Percentiles rank a stretch among this genome's conserved stretches.
phyloP scores from a whole-genome alignment of 2,888 invertebrate species.

The Deroplatys truncata region DNA sequence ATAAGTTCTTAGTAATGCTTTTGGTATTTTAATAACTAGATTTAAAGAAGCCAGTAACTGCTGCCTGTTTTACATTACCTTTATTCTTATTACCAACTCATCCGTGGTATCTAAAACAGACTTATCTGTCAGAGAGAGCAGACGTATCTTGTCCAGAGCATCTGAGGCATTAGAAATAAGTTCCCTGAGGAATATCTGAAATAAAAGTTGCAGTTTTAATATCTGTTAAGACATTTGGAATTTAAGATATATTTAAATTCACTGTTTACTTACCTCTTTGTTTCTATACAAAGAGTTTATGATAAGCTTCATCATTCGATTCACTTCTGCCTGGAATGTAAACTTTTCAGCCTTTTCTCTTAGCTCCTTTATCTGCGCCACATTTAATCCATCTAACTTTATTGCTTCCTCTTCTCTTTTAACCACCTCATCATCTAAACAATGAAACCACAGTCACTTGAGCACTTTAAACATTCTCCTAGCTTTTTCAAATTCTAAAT shows the following conservation, averaged over 20 bases:
- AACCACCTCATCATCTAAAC: conserved; percentile 82
- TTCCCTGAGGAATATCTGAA: conserved; percentile 87
- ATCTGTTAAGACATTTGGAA: not conserved
- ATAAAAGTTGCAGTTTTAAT: not conserved
- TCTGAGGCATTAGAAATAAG: conserved; percentile 99
- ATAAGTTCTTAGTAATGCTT: too few species aligned
- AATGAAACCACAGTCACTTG: not conserved
- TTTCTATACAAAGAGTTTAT: conserved; percentile 99
- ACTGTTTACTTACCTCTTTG: conserved; percentile 69
- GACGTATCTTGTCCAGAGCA: conserved; percentile 95
- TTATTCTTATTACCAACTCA: conserved; percentile 86
- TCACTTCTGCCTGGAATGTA: conserved; percentile 96
- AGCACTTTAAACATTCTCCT: not conserved
- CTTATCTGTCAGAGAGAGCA: conserved; percentile 85
- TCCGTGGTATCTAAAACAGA: conserved; percentile 70
- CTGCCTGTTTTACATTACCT: conserved; percentile 35
- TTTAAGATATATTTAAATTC: not conserved
- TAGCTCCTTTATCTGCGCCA: conserved; percentile 88
- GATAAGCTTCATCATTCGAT: conserved; percentile 99
- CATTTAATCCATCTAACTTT: conserved; percentile 89
- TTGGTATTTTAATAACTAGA: too few species aligned
- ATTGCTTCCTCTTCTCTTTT: conserved; percentile 94
- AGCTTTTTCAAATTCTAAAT: too few species aligned
- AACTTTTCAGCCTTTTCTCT: conserved; percentile 83
- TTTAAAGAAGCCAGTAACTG: too few species aligned